Evolutionary conservation across 1,140 invertebrate genomes (phyloP), one percentile per base, ranked within the genome.

Genomic region (Lordiphosa mommai): DNA sequence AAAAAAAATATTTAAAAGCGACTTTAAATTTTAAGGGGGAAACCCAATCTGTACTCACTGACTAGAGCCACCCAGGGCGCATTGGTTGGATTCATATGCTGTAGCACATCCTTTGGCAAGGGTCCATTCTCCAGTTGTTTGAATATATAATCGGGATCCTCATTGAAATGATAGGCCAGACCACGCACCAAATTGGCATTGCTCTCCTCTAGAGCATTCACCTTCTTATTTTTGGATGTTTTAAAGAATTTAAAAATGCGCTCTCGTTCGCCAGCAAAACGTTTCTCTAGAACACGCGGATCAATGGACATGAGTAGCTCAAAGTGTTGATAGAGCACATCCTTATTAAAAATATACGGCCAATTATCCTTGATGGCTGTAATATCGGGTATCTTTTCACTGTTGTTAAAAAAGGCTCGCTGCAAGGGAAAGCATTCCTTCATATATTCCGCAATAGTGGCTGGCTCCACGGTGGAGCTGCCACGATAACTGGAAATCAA

Each of bases 21-120:
- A 7, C 8, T 16, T 4, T 3, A 1, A 9, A 38, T 5, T 0
- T 9, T n/a, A n/a, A n/a, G n/a, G n/a, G n/a, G n/a, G n/a, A n/a
- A n/a, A n/a, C n/a, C n/a, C n/a, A n/a, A 1, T 5, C 3, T 14
- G 2, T 49, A 82, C 77, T 82, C 34, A 84, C 77, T 84, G 77
- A 84, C 79, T 84, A 84, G 68, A 56, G 77, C 77, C 57, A 84
- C 72, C 77, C 77, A 84, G 33, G 77, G 77, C 17, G 77, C 77
- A 50, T 84, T 84, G 16, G 77, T 84, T 64, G 77, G 79, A 53
- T 84, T 79, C 8, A 63, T 58, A 44, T 58, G 58, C 57, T 84
- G 79, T n/a, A 82, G 37, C 17, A 43, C 47, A 32, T 84, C 77
- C n/a, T 84, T 84, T 13, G 56, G 14, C 20, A 65, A 30, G 12